These are phyloP conservation scores for Malurus splendens DNA, from an alignment of 2,797 vertebrate genomes.

Conservation along the genomic window DNA sequence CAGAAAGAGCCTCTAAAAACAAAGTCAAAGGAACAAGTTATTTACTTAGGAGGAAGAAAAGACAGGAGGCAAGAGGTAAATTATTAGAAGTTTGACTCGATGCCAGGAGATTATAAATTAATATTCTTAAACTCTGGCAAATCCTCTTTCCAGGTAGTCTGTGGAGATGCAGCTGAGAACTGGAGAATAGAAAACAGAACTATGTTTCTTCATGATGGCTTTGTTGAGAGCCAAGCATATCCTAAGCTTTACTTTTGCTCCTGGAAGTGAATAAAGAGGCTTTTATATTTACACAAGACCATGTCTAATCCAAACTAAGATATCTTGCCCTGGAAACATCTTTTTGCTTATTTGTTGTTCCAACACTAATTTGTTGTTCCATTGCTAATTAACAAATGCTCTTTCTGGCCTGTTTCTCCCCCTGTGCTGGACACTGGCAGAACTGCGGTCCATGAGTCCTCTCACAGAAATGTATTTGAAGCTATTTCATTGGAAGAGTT, in stretches of 20 bases:
- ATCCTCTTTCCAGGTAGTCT: background rate
- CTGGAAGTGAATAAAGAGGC: background rate
- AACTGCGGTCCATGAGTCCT: background rate
- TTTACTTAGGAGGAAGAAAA: conserved; percentile 1
- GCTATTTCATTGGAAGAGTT: background rate
- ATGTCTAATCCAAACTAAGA: background rate
- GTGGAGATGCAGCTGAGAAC: background rate
- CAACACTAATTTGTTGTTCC: background rate
- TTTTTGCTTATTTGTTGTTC: background rate
- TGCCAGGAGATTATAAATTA: background rate
- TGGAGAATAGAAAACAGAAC: background rate
- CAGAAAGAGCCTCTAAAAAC: background rate
- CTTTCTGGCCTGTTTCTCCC: background rate
- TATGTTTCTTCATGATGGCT: background rate
- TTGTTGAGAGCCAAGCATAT: background rate
- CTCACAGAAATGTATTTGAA: background rate
- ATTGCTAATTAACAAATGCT: background rate
- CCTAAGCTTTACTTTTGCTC: background rate
- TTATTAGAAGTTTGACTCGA: background rate
- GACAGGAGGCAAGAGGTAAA: background rate
- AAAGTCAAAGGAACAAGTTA: background rate
- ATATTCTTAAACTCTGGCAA: background rate
- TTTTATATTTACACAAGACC: background rate
- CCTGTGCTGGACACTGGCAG: background rate
- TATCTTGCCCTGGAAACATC: background rate